Evolutionary conservation across 2,888 invertebrate species (phyloP).

Genomic region (Charanyca ferruginea): DNA sequence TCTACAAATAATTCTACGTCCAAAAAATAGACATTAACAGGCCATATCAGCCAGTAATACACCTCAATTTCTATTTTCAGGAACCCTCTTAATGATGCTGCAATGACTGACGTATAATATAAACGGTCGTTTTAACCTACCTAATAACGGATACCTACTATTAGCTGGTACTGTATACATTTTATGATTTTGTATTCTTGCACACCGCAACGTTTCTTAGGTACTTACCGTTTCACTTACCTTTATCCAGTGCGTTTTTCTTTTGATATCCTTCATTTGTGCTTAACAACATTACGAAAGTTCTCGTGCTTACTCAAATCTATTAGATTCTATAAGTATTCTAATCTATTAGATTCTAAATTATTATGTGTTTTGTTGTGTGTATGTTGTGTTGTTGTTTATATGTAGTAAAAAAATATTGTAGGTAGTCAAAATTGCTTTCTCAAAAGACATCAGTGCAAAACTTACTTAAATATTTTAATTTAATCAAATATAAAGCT

Average conservation of each 20-base stretch:
- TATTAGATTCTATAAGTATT: constrained; percentile 25
- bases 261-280: constrained; percentile 37
- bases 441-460: constrained; percentile 20
- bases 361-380: constrained; percentile 33
- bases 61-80: background rate
- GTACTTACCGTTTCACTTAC: constrained; percentile 60
- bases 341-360: constrained; percentile 13
- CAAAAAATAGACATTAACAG: too few species aligned
- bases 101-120: background rate
- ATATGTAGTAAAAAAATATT: constrained; percentile 18
- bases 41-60: background rate
- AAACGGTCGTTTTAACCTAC: background rate
- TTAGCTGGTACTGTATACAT: background rate
- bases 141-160: too few species aligned
- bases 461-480: constrained; percentile 8
- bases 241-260: constrained; percentile 43
- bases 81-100: background rate
- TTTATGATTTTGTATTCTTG: background rate
- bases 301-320: constrained; percentile 28
- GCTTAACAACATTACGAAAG: constrained; percentile 12
- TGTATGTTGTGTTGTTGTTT: constrained; percentile 34
- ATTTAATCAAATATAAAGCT: constrained; percentile 23
- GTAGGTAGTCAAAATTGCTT: background rate
- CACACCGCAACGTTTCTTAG: constrained; percentile 5
- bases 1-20: too few species aligned